These are phyloP conservation scores for Alligator mississippiensis DNA, from an alignment of 2,113 vertebrate species.

Conservation along the genomic window DNA sequence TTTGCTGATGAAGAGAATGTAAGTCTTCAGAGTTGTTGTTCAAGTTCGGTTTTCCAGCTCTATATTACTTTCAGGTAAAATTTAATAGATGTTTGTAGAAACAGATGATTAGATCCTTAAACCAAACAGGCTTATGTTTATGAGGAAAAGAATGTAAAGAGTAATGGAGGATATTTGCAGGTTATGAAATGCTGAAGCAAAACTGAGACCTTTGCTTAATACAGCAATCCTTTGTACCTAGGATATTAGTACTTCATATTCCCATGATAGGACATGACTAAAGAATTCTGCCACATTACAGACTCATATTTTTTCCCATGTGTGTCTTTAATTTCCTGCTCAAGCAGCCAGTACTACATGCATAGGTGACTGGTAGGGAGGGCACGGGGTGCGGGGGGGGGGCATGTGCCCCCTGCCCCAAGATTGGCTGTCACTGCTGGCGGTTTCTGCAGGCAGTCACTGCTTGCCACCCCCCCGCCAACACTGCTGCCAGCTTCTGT, in stretches of 20 bases:
- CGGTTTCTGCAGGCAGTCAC: too few species aligned
- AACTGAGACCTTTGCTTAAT: background rate
- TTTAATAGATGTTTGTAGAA: background rate
- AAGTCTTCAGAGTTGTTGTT: background rate
- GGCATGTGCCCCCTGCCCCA: too few species aligned
- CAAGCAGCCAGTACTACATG: background rate
- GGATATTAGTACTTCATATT: background rate
- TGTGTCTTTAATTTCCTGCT: background rate
- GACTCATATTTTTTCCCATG: background rate
- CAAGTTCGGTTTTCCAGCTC: background rate
- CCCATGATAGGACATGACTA: background rate
- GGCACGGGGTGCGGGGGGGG: too few species aligned
- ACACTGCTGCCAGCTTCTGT: too few species aligned
- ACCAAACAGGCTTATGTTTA: background rate
- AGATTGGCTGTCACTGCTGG: too few species aligned
- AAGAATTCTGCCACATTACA: background rate
- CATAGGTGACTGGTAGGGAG: too few species aligned
- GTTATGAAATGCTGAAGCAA: background rate
- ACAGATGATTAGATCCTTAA: background rate
- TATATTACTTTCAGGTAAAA: background rate
- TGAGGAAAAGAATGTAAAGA: background rate
- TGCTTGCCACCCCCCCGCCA: too few species aligned
- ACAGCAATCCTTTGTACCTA: background rate
- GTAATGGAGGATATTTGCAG: background rate
- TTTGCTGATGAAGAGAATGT: background rate